Conservation (phyloP, 2,888 invertebrate genomes). For the Siphonodentalium dalli region DNA sequence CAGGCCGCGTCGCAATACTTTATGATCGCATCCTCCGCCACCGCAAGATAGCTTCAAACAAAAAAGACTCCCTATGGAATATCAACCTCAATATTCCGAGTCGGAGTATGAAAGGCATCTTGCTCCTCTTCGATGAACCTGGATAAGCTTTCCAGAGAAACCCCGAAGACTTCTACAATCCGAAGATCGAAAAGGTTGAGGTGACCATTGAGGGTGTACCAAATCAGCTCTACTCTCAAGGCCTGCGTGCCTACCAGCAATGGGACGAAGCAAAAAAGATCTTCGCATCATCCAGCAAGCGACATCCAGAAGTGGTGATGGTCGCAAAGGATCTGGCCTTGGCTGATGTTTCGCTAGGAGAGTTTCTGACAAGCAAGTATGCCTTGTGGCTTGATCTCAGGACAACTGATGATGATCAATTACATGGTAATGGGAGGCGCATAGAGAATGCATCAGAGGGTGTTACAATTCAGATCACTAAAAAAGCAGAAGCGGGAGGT, state of each 20-base stretch:
- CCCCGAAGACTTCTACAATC: conserved; percentile 23
- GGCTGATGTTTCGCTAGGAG: conserved; percentile 12
- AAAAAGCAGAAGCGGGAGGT: too few species aligned
- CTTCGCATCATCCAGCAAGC: conserved; percentile 13
- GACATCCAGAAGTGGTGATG: conserved; percentile 9
- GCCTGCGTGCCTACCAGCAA: conserved; percentile 29
- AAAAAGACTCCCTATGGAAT: conserved; percentile 31
- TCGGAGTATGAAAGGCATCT: conserved; percentile 32
- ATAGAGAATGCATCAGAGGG: too few species aligned
- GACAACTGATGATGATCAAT: conserved; percentile 6
- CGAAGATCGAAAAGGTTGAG: conserved; percentile 27
- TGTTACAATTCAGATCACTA: too few species aligned
- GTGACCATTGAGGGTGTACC: conserved; percentile 31
- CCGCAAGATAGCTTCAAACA: conserved; percentile 23
- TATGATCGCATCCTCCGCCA: conserved; percentile 32
- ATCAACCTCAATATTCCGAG: conserved; percentile 29
- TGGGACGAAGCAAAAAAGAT: conserved; percentile 30
- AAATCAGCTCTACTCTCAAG: conserved; percentile 33
- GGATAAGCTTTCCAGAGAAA: conserved; percentile 1
- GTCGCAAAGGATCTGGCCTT: conserved; percentile 17
- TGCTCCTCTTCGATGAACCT: conserved; percentile 29
- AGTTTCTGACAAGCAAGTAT: conserved; percentile 19
- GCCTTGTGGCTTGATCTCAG: conserved; percentile 14
- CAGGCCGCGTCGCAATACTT: conserved; percentile 16
- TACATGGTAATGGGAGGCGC: too few species aligned